Percentiles rank a stretch among this genome's conserved stretches.
phyloP scores from a whole-genome alignment of 2,113 vertebrate genomes.

The Panthera leo region DNA sequence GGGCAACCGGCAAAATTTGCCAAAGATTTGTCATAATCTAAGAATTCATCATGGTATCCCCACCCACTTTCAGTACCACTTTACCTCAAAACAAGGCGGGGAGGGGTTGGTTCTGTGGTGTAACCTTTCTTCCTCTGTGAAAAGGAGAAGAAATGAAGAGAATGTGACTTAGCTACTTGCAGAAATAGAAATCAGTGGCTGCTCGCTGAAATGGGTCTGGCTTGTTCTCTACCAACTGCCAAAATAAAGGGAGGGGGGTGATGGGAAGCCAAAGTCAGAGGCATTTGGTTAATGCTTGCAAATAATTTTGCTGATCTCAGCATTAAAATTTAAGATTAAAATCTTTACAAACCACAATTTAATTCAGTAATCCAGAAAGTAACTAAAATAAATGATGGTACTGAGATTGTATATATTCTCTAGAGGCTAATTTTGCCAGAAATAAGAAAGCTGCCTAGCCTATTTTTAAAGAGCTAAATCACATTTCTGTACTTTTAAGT shows the following conservation, averaged over 20 bases:
- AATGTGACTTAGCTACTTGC: not conserved
- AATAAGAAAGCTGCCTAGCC: constrained; percentile 58
- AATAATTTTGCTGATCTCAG: constrained; percentile 18
- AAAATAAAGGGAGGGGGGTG: not conserved
- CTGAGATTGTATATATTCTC: not conserved
- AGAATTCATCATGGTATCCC: not conserved
- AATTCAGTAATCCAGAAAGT: not conserved
- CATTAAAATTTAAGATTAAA: constrained; percentile 3
- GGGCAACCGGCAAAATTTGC: not conserved
- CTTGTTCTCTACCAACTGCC: not conserved
- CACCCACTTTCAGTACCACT: not conserved
- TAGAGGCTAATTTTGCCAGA: constrained; percentile 54
- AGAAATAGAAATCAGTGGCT: not conserved
- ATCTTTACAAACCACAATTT: constrained; percentile 6
- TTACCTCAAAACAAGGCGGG: not conserved
- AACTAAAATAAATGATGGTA: constrained; percentile 45
- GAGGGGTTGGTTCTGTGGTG: not conserved
- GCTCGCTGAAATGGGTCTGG: not conserved
- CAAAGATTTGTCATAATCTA: not conserved
- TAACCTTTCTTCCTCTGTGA: not conserved
- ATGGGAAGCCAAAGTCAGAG: not conserved
- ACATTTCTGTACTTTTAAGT: constrained; percentile 68
- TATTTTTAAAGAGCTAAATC: constrained; percentile 73
- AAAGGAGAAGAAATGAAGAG: not conserved
- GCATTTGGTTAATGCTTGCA: not conserved